Conservation (phyloP, 2,888 invertebrate species). For the Drosophila rubida region DNA sequence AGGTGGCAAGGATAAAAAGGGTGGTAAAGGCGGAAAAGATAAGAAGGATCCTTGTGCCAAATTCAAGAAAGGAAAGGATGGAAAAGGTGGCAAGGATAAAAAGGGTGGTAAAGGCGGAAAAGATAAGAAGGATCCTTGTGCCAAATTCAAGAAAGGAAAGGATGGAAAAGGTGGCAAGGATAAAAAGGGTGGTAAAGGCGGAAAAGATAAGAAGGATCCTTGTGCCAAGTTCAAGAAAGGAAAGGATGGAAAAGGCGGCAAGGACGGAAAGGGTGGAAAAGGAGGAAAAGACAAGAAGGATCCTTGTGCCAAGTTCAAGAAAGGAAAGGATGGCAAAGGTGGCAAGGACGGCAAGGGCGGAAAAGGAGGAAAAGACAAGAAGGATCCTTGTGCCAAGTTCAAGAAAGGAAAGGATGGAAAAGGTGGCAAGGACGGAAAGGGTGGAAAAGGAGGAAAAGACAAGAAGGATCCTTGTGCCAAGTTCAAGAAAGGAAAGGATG, state of each 20-base stretch:
- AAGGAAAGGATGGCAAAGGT: too few relatives aligned
- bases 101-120: neutral
- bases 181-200: neutral
- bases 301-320: slow-evolving; percentile 26
- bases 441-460: slow-evolving; percentile 12
- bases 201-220: slow-evolving; percentile 1
- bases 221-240: slow-evolving; percentile 21
- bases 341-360: slow-evolving; percentile 6
- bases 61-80: slow-evolving; percentile 7
- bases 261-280: slow-evolving; percentile 3
- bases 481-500: too few relatives aligned
- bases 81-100: slow-evolving; percentile 15
- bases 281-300: slow-evolving; percentile 18
- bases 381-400: slow-evolving; percentile 40
- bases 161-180: neutral
- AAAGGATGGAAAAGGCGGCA: too few relatives aligned
- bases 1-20: slow-evolving; percentile 4
- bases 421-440: slow-evolving; percentile 6
- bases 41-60: slow-evolving; percentile 31
- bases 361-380: slow-evolving; percentile 3
- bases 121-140: too few relatives aligned
- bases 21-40: neutral
- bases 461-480: slow-evolving; percentile 35
- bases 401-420: slow-evolving; percentile 32
- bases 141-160: slow-evolving; percentile 14